Conservation (phyloP, 2,113 vertebrate genomes). For the Microcebus jonahi region DNA sequence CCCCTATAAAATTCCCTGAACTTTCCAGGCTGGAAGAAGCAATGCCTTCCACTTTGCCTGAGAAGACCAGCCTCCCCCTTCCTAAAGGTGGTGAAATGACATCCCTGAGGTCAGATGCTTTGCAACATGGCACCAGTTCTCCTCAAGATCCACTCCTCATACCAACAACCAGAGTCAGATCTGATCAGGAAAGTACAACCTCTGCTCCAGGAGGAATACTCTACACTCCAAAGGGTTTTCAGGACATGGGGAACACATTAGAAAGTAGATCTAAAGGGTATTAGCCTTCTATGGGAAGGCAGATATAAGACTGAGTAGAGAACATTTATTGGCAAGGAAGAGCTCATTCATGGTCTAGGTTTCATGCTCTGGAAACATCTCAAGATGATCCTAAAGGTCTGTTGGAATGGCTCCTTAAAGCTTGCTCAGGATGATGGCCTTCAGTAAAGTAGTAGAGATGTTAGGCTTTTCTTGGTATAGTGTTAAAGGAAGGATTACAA, state of each 20-base stretch:
- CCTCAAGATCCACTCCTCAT: not conserved
- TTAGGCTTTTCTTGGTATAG: not conserved
- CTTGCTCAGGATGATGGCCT: not conserved
- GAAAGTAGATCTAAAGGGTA: not conserved
- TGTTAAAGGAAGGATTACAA: not conserved
- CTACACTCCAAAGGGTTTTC: not conserved
- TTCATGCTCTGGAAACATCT: not conserved
- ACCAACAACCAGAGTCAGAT: not conserved
- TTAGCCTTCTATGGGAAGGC: not conserved
- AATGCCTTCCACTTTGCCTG: fast-evolving
- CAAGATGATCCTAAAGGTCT: not conserved
- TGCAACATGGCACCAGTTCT: not conserved
- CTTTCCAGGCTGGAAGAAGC: not conserved
- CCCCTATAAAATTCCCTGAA: not conserved
- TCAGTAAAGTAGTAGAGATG: not conserved
- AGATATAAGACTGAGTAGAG: not conserved
- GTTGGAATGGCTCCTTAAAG: not conserved
- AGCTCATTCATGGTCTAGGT: not conserved
- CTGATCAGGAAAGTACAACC: not conserved
- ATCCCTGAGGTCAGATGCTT: not conserved
- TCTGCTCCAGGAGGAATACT: not conserved
- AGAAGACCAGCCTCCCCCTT: not conserved
- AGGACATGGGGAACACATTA: not conserved
- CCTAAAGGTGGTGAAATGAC: not conserved
- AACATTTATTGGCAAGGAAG: not conserved